Conservation (phyloP, 2,797 vertebrate genomes). For the Cossypha caffra region DNA sequence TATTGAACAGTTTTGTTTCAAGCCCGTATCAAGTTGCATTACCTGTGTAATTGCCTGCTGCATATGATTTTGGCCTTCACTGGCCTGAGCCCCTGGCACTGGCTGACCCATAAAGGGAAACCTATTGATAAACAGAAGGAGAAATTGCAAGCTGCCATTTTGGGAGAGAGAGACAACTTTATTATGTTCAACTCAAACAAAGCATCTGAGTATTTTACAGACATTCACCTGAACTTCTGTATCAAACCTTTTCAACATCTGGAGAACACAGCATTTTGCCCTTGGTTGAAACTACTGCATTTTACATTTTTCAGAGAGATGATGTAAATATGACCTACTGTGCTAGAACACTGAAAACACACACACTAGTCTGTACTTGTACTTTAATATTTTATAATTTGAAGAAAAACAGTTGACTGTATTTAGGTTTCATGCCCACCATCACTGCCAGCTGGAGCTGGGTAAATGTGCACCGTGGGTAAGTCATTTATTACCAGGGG, state of each 20-base stretch:
- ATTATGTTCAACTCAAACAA: not conserved
- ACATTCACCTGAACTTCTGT: not conserved
- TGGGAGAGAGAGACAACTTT: not conserved
- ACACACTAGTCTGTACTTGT: not conserved
- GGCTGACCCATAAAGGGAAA: constrained; percentile 85
- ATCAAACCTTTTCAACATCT: not conserved
- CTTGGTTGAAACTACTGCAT: not conserved
- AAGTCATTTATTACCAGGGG: fast-evolving
- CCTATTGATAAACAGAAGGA: constrained; percentile 70
- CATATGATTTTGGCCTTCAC: constrained; percentile 82
- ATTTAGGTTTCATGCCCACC: not conserved
- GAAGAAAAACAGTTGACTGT: not conserved
- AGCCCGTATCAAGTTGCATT: not conserved
- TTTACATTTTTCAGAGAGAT: not conserved
- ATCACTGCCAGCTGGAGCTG: not conserved
- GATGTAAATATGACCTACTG: not conserved
- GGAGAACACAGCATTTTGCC: not conserved
- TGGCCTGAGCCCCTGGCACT: constrained; percentile 73
- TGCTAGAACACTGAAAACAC: not conserved
- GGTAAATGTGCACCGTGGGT: not conserved
- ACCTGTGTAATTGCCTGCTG: constrained; percentile 89
- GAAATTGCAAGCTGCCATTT: not conserved
- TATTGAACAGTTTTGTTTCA: not conserved
- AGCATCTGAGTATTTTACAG: not conserved
- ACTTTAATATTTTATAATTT: not conserved